Percentiles rank a stretch among this genome's conserved stretches.
Conservation (phyloP, 1,140 invertebrate species). For the Hycleus phaleratus region DNA sequence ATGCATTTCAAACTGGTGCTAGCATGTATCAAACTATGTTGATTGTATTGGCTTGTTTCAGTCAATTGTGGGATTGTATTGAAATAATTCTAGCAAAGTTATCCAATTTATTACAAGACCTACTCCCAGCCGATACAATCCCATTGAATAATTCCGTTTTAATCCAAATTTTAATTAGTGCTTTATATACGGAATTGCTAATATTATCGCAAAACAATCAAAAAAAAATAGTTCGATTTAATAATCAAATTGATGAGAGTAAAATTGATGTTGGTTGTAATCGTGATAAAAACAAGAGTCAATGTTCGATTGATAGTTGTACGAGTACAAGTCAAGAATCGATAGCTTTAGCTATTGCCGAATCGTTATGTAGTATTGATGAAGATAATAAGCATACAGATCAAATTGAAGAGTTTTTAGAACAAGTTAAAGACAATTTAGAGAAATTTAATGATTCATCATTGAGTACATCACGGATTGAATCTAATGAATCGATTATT, state of each 20-base stretch:
- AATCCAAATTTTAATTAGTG: slow-evolving; percentile 56
- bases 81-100: slow-evolving; percentile 50
- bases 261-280: neutral
- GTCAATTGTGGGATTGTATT: slow-evolving; percentile 55
- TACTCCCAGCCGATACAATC: slow-evolving; percentile 55
- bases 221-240: slow-evolving; percentile 7
- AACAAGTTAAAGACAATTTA: slow-evolving; percentile 44
- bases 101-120: slow-evolving; percentile 51
- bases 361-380: slow-evolving; percentile 69
- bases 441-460: slow-evolving; percentile 33
- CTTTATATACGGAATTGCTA: slow-evolving; percentile 51
- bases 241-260: no score
- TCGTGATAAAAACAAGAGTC: slow-evolving; percentile 3
- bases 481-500: slow-evolving; percentile 42
- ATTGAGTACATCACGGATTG: slow-evolving; percentile 43
- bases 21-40: slow-evolving; percentile 71
- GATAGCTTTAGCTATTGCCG: slow-evolving; percentile 52
- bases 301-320: slow-evolving; percentile 4
- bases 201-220: slow-evolving; percentile 39
- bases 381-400: slow-evolving; percentile 65
- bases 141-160: slow-evolving; percentile 58
- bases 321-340: slow-evolving; percentile 41
- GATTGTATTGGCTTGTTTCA: slow-evolving; percentile 58
- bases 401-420: slow-evolving; percentile 54
- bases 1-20: slow-evolving; percentile 59